A percentile compares a stretch with the other conserved stretches of the same genome.
Evolutionary conservation across 2,888 invertebrate genomes (phyloP).

Genomic region (Mythimna impura): DNA sequence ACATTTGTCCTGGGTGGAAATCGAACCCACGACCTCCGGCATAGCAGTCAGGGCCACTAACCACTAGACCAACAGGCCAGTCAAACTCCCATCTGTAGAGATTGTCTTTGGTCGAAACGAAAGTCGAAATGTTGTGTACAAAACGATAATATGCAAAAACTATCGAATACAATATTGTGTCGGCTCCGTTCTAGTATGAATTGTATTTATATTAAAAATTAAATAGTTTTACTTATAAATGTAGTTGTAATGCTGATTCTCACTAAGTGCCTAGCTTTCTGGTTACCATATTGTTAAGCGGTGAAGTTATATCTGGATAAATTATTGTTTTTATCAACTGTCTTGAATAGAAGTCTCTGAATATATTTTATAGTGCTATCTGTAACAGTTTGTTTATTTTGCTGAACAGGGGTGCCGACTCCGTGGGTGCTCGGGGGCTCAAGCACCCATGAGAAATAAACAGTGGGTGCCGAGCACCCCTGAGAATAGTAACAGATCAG

Average conservation of each 20-base stretch:
- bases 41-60: no score
- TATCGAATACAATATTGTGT: constrained; percentile 15
- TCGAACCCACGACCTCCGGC: no score
- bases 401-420: no score
- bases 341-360: not conserved
- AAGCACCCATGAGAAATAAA: no score
- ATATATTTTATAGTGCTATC: not conserved
- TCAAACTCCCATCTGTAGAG: not conserved
- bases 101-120: not conserved
- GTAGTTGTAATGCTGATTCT: constrained; percentile 63
- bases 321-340: constrained; percentile 20
- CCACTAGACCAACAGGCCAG: no score
- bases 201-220: constrained; percentile 42
- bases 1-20: no score
- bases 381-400: constrained; percentile 22
- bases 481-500: no score
- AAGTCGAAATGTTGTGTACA: not conserved
- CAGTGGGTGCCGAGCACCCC: no score
- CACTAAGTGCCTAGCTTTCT: constrained; percentile 81
- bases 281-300: constrained; percentile 63
- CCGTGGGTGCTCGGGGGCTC: no score
- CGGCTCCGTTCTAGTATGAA: constrained; percentile 26
- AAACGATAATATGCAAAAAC: constrained; percentile 10
- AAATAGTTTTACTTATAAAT: constrained; percentile 35
- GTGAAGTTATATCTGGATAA: constrained; percentile 15